Conservation (phyloP, 2,888 invertebrate genomes). For the Xestobium rufovillosum region DNA sequence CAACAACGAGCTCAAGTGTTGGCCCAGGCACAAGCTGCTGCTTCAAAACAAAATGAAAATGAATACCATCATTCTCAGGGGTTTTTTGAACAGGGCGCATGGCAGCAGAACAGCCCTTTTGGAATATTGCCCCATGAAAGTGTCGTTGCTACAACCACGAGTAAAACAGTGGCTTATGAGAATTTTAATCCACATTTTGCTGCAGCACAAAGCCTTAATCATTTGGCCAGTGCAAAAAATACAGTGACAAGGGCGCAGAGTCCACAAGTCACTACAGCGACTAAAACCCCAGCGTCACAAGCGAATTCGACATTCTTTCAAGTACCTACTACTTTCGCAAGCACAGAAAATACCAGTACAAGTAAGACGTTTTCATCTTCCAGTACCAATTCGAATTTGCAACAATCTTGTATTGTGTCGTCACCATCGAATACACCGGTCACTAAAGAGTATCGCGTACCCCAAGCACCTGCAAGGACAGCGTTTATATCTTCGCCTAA, state of each 20-base stretch:
- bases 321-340: conserved; percentile 53
- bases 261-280: conserved; percentile 39
- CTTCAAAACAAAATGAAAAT: conserved; percentile 33
- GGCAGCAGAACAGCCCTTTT: conserved; percentile 74
- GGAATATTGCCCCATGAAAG: conserved; percentile 73
- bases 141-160: conserved; percentile 57
- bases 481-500: conserved; percentile 39
- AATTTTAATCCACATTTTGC: conserved; percentile 66
- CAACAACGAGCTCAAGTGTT: conserved; percentile 61
- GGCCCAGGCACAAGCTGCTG: conserved; percentile 30
- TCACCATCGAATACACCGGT: conserved; percentile 51
- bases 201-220: conserved; percentile 57
- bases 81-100: conserved; percentile 66
- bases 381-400: conserved; percentile 50
- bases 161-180: conserved; percentile 49
- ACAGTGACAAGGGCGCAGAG: conserved; percentile 45
- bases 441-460: conserved; percentile 56
- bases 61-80: conserved; percentile 55
- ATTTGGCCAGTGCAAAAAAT: conserved; percentile 50
- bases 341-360: conserved; percentile 43
- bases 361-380: conserved; percentile 37
- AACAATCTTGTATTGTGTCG: conserved; percentile 68
- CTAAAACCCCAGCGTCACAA: conserved; percentile 22
- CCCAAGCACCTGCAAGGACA: conserved; percentile 48
- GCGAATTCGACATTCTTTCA: conserved; percentile 26